Percentiles rank a stretch among this genome's conserved stretches.
Evolutionary conservation across 2,113 vertebrate species (phyloP).

Genomic region (Leucosticte australis): DNA sequence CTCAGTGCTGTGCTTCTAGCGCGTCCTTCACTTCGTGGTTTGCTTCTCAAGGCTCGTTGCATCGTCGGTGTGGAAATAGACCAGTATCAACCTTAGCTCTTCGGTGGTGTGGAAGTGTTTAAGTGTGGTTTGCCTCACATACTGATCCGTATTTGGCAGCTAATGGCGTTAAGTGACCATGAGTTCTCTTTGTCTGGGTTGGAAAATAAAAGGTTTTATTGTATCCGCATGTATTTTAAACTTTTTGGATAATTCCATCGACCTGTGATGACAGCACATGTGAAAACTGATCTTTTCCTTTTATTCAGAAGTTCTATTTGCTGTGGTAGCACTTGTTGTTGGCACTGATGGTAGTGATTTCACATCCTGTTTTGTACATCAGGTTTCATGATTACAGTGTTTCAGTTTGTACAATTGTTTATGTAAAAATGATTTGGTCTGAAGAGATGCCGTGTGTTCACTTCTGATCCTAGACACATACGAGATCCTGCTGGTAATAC

Average conservation of each 20-base stretch:
- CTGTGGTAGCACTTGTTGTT: not conserved
- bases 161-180: conserved; percentile 1
- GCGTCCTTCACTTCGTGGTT: not conserved
- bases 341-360: not conserved
- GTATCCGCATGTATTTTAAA: conserved; percentile 61
- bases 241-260: not conserved
- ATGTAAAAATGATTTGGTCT: not conserved
- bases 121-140: not conserved
- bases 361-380: conserved; percentile 7
- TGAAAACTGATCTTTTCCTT: not conserved
- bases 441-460: not conserved
- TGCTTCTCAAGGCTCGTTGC: not conserved
- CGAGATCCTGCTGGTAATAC: not conserved
- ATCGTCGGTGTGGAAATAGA: not conserved
- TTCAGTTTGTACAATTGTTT: conserved; percentile 12
- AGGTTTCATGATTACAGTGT: not conserved
- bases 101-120: not conserved
- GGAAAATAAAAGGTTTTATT: conserved; percentile 35
- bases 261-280: not conserved
- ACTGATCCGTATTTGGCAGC: conserved; percentile 53
- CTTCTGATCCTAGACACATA: not conserved
- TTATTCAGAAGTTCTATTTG: not conserved
- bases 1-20: not conserved
- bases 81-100: conserved; percentile 5
- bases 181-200: conserved; percentile 24